Evolutionary conservation across 1,140 invertebrate species (phyloP).

Genomic region (Liolophura sinensis): DNA sequence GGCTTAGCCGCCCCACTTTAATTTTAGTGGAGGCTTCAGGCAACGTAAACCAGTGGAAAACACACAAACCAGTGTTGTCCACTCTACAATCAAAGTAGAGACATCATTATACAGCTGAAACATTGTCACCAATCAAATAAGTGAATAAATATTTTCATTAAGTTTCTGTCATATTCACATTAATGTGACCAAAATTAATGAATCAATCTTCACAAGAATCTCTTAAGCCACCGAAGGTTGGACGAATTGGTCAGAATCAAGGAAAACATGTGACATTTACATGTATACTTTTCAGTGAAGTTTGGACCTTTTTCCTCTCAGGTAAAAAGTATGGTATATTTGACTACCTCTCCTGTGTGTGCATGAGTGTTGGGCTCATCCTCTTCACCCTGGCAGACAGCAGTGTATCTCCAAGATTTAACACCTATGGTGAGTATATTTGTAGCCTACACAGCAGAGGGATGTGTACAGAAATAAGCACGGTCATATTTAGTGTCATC

Average conservation of each 20-base stretch:
- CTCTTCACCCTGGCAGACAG: conserved; percentile 93
- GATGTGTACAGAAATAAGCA: neutral
- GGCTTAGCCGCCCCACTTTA: neutral
- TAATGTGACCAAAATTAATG: no score
- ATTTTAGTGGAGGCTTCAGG: neutral
- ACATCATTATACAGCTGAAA: no score
- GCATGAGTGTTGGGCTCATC: conserved; percentile 90
- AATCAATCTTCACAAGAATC: no score
- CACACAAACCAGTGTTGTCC: no score
- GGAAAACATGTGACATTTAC: no score
- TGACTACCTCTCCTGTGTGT: conserved; percentile 80
- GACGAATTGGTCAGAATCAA: no score
- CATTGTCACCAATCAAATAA: no score
- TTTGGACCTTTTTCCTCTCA: conserved; percentile 30
- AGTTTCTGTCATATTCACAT: no score
- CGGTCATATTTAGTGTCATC: neutral
- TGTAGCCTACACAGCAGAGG: conserved; percentile 7
- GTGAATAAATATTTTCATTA: no score
- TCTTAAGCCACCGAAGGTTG: no score
- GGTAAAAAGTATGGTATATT: conserved; percentile 79
- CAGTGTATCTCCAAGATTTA: conserved; percentile 85
- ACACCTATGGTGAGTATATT: conserved; percentile 62
- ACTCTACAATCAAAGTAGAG: no score
- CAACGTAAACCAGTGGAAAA: neutral
- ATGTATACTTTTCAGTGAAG: conserved; percentile 1